Evolutionary conservation across 2,113 vertebrate genomes (phyloP), one percentile per base, ranked within the genome.

Genomic region (Cyprinodon brontotheroides): DNA sequence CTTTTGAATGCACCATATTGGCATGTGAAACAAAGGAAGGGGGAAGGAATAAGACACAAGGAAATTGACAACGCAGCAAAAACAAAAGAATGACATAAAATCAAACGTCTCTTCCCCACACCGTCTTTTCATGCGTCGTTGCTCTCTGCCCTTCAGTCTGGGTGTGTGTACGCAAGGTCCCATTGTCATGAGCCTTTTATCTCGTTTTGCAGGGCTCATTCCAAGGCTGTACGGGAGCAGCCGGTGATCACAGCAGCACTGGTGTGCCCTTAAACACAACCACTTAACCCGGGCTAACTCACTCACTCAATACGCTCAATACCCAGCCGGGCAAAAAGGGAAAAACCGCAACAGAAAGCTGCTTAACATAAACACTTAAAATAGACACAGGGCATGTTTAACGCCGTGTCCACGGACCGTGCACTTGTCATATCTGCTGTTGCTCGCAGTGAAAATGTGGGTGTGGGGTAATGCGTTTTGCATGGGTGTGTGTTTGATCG

Each of bases 281-380:
- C 90, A 92, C 91, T 93, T 92, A 92, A 93, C 91, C 90, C 86
- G 53, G 89, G 68, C 91, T 90, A 90, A 89, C 89, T 89, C 83
- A 81, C 89, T 91, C 85, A 89, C 87, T 91, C 89, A 90, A 84
- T 89, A 82, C 72, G 81, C 86, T 91, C 91, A 89, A 91, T 91
- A 91, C 83, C 85, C 86, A 88, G 88, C 86, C 77, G 87, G 89
- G 85, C 86, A 87, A 86, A 91, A 89, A 90, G 77, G 82, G 79
- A 83, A 83, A 87, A 77, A 77, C 87, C 72, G 75, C 86, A 80
- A 87, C 65, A 80, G 80, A 74, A 83, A 69, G 82, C 86, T 87
- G 86, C 84, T 91, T 89, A 86, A 85, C 87, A 89, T 92, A 88
- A 89, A 77, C 45, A 80, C 88, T 87, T 84, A 80, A 91, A 89